Conservation (phyloP, 2,888 invertebrate genomes). For the Noctua fimbriata region DNA sequence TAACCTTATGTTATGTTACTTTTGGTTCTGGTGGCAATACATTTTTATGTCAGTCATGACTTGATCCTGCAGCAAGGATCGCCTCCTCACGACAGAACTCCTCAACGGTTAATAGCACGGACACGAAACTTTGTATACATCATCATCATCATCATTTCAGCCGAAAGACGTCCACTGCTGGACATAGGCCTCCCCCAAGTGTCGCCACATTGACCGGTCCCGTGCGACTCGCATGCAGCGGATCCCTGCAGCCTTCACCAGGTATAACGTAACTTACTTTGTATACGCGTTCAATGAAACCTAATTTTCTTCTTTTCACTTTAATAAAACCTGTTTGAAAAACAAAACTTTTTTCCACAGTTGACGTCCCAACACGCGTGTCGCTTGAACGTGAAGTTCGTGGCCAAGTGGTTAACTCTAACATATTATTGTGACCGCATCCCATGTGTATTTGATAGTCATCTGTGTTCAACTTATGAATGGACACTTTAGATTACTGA, state of each 20-base stretch:
- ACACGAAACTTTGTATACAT: not conserved
- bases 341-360: not conserved
- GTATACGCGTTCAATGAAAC: not conserved
- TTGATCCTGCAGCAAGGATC: not conserved
- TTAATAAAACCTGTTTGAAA: too few relatives aligned
- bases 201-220: too few relatives aligned
- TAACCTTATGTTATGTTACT: not conserved
- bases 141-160: too few relatives aligned
- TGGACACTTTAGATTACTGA: slow-evolving; percentile 62
- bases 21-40: not conserved
- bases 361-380: not conserved
- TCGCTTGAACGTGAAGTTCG: not conserved
- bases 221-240: too few relatives aligned
- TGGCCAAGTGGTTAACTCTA: not conserved
- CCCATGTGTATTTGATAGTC: slow-evolving; percentile 57
- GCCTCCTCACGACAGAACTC: not conserved
- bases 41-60: not conserved
- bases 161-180: too few relatives aligned
- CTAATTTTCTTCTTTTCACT: not conserved
- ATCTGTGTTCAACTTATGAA: slow-evolving; percentile 69
- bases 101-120: not conserved
- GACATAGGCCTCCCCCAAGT: too few relatives aligned
- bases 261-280: too few relatives aligned
- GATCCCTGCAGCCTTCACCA: too few relatives aligned
- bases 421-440: slow-evolving; percentile 46